These are phyloP conservation scores for Cottus gobio DNA, from an alignment of 2,113 vertebrate genomes.

Conservation along the genomic window DNA sequence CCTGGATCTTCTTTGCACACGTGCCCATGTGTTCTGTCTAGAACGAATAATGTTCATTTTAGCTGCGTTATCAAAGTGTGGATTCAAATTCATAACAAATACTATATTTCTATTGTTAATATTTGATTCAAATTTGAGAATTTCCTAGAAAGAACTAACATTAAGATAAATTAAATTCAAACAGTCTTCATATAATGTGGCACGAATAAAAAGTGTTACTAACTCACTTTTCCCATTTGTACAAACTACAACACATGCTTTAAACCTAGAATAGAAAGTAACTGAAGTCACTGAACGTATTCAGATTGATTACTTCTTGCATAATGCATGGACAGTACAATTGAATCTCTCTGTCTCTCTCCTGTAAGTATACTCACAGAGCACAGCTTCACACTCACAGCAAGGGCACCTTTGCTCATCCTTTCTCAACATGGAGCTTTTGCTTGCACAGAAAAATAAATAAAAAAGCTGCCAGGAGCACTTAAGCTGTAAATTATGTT, in stretches of 20 bases:
- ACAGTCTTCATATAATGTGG: background rate
- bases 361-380: background rate
- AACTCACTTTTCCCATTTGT: background rate
- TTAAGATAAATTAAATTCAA: background rate
- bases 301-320: background rate
- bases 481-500: constrained; percentile 8
- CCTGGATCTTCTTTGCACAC: background rate
- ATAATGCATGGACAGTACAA: background rate
- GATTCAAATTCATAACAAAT: background rate
- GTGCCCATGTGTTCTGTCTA: background rate
- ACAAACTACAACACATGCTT: background rate
- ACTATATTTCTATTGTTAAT: background rate
- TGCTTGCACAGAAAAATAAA: background rate
- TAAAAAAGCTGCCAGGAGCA: background rate
- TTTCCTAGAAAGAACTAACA: background rate
- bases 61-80: background rate
- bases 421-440: constrained; percentile 1
- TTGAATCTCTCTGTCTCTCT: background rate
- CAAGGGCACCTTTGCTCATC: constrained; percentile 4
- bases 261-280: background rate
- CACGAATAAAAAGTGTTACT: background rate
- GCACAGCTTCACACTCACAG: background rate
- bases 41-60: background rate
- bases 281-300: background rate
- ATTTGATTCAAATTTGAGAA: background rate